phyloP scores from a whole-genome alignment of 2,113 vertebrate species.

The Psophia crepitans region DNA sequence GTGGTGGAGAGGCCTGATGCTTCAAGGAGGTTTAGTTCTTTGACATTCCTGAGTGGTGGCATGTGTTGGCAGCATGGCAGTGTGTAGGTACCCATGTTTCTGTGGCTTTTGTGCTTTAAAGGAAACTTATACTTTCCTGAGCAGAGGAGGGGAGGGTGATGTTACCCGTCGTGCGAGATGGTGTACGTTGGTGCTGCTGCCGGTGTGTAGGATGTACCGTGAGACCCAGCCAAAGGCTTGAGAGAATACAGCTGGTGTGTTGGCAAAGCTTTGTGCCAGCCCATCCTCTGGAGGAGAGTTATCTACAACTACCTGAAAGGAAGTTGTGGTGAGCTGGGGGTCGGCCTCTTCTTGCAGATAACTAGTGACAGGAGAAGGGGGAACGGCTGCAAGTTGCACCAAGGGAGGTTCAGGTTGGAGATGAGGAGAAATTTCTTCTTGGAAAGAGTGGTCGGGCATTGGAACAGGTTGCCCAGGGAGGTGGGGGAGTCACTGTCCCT shows the following conservation, averaged over 20 bases:
- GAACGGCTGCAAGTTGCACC: too few species aligned
- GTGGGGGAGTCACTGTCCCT: too few species aligned
- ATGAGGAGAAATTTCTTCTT: too few species aligned
- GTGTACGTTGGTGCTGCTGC: neutral
- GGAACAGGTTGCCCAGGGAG: too few species aligned
- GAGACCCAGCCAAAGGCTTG: neutral
- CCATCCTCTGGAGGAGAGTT: neutral
- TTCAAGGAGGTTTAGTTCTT: neutral
- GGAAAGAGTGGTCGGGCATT: too few species aligned
- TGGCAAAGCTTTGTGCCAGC: neutral
- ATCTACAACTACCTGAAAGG: too few species aligned
- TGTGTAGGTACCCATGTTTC: neutral
- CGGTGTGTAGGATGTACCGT: fast-evolving
- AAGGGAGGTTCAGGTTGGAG: too few species aligned
- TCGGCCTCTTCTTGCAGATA: too few species aligned
- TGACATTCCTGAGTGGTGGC: neutral
- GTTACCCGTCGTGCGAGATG: neutral
- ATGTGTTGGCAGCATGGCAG: neutral
- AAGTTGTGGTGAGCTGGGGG: too few species aligned
- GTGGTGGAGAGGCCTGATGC: neutral
- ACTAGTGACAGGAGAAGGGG: too few species aligned
- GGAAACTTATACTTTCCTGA: neutral
- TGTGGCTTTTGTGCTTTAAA: neutral
- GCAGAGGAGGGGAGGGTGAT: neutral
- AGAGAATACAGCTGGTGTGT: fast-evolving